Conservation (phyloP, 2,888 invertebrate genomes). For the Habrosyne pyritoides region DNA sequence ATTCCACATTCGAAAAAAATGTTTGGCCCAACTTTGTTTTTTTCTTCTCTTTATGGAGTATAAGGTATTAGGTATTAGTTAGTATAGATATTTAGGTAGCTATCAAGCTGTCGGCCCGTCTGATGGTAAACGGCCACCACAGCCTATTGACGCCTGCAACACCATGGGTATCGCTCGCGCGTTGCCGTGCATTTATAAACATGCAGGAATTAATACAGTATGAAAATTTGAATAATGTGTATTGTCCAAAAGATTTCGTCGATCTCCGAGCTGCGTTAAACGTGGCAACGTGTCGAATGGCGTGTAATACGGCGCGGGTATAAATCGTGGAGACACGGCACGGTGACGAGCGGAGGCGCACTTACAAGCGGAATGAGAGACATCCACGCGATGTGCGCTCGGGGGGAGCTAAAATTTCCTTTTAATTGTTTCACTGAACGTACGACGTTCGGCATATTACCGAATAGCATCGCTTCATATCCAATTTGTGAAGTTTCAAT, state of each 20-base stretch:
- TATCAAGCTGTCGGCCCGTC: no score
- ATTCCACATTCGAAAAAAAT: no score
- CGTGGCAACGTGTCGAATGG: constrained; percentile 78
- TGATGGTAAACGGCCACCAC: no score
- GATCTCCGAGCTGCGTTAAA: constrained; percentile 31
- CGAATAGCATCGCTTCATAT: constrained; percentile 16
- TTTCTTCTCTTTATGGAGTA: no score
- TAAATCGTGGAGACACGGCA: constrained; percentile 70
- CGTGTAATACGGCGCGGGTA: constrained; percentile 77
- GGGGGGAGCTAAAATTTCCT: constrained; percentile 63
- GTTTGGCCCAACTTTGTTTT: no score
- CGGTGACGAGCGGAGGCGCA: constrained; percentile 73
- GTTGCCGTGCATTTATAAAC: no score
- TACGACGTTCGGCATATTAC: constrained; percentile 44
- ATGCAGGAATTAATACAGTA: no score
- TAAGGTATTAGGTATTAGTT: no score
- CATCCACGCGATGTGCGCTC: constrained; percentile 55
- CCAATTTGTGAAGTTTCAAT: constrained; percentile 25
- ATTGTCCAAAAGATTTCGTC: constrained; percentile 3
- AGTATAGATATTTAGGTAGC: no score
- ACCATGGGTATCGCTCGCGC: no score
- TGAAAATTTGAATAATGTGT: background rate
- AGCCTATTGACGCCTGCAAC: no score
- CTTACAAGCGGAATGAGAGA: constrained; percentile 74
- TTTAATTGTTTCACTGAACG: constrained; percentile 66